These are phyloP conservation scores for Thera britannica DNA, from an alignment of 2,888 invertebrate genomes.

Conservation along the genomic window DNA sequence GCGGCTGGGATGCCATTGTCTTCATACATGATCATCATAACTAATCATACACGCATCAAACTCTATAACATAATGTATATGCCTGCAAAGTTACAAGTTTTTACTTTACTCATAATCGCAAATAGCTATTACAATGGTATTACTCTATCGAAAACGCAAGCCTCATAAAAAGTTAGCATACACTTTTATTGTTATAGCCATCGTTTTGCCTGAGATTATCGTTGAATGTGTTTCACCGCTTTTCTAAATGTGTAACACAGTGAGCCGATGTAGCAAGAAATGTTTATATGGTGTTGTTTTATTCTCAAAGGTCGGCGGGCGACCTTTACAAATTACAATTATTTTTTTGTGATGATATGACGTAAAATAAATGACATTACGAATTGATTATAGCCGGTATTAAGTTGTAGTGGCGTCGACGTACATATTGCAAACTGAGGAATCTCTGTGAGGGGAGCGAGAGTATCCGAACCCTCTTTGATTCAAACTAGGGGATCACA, in stretches of 20 bases:
- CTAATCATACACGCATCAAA: background rate
- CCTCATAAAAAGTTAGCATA: conserved; percentile 41
- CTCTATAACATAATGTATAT: conserved; percentile 12
- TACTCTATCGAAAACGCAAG: conserved; percentile 37
- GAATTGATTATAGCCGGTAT: conserved; percentile 76
- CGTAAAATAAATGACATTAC: conserved; percentile 71
- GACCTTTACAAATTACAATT: conserved; percentile 69
- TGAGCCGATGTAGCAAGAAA: conserved; percentile 38
- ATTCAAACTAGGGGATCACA: conserved; percentile 65
- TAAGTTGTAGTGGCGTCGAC: conserved; percentile 67
- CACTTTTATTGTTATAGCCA: conserved; percentile 39
- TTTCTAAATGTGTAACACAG: conserved; percentile 44
- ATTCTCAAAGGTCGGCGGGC: conserved; percentile 55
- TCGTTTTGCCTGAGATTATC: conserved; percentile 38
- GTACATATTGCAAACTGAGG: conserved; percentile 66
- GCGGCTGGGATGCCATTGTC: conserved; percentile 34
- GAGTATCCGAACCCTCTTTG: conserved; percentile 48
- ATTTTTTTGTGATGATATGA: conserved; percentile 67
- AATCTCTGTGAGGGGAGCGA: conserved; percentile 54
- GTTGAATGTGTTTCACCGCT: conserved; percentile 41
- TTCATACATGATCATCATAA: conserved; percentile 27
- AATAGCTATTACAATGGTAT: conserved; percentile 13
- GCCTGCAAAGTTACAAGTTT: conserved; percentile 24
- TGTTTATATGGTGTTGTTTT: conserved; percentile 47
- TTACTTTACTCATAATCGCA: conserved; percentile 35